A percentile compares a stretch with the other conserved stretches of the same genome.
Evolutionary conservation across 2,113 vertebrate genomes (phyloP).

Genomic region (Myiagra hebetior): DNA sequence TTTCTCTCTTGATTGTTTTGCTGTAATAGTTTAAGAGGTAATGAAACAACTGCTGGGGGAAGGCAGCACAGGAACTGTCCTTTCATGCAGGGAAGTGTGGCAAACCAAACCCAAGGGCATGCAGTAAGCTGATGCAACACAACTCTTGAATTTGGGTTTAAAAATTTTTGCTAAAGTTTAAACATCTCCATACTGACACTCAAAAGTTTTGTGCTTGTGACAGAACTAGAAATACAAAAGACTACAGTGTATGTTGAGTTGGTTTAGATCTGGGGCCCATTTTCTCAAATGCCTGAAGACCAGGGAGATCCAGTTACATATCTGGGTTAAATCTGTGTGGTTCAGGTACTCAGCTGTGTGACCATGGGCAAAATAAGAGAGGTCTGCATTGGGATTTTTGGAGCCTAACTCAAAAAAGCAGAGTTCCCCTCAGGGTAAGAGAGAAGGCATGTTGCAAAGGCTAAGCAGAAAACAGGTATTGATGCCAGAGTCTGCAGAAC

Average conservation of each 20-base stretch:
- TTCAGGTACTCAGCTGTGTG: neutral
- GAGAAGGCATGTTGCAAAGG: neutral
- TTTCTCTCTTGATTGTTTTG: neutral
- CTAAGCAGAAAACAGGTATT: neutral
- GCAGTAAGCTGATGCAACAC: neutral
- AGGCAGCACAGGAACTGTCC: neutral
- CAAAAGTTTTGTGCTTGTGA: neutral
- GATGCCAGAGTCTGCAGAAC: neutral
- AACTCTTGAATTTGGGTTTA: neutral
- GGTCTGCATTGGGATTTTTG: neutral
- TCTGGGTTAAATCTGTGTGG: neutral
- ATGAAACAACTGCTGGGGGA: neutral
- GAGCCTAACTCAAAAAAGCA: neutral
- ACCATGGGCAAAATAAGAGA: neutral
- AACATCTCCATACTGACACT: neutral
- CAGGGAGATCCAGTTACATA: neutral
- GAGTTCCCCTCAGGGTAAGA: neutral
- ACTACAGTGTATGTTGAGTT: neutral
- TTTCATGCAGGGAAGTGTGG: neutral
- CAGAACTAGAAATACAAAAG: neutral
- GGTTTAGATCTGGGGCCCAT: neutral
- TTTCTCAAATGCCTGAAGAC: neutral
- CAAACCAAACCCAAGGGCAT: rapidly evolving
- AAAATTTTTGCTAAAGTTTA: neutral
- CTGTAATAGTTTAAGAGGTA: neutral